phyloP scores from a whole-genome alignment of 2,888 invertebrate genomes.

The Chelonus formosanus region DNA sequence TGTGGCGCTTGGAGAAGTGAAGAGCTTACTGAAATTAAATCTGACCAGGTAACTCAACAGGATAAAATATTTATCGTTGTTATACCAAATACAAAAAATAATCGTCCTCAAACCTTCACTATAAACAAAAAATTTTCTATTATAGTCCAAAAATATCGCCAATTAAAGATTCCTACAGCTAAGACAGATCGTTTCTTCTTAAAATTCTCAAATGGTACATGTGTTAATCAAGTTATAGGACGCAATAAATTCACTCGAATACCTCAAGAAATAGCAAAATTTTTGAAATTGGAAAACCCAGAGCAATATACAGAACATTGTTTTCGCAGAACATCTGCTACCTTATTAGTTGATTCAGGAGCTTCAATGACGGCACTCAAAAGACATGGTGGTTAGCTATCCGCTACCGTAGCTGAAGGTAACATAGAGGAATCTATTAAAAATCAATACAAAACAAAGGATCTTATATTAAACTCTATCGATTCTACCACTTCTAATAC shows the following conservation, averaged over 20 bases:
- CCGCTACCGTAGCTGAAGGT: constrained; percentile 26
- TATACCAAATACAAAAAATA: background rate
- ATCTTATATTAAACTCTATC: too few relatives aligned
- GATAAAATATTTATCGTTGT: too few relatives aligned
- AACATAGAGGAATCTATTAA: constrained; percentile 31
- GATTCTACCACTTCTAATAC: too few relatives aligned
- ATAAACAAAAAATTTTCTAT: background rate
- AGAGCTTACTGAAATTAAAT: too few relatives aligned
- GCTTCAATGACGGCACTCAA: constrained; percentile 31
- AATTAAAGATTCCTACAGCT: too few relatives aligned
- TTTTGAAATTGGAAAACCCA: constrained; percentile 32
- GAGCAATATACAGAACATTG: constrained; percentile 37
- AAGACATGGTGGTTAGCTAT: constrained; percentile 34
- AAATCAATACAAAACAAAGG: too few relatives aligned
- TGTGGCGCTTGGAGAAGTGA: too few relatives aligned
- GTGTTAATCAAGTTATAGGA: constrained; percentile 28
- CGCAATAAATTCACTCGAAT: constrained; percentile 35
- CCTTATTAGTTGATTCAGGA: constrained; percentile 36
- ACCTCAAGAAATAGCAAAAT: constrained; percentile 35
- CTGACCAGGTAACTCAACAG: too few relatives aligned
- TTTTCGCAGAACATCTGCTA: constrained; percentile 38
- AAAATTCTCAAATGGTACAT: constrained; percentile 23
- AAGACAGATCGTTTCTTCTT: too few relatives aligned
- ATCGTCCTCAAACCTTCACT: too few relatives aligned
- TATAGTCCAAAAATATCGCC: background rate